A percentile compares a stretch with the other conserved stretches of the same genome.
Evolutionary conservation across 2,113 vertebrate genomes (phyloP).

Genomic region (Oryzias celebensis): DNA sequence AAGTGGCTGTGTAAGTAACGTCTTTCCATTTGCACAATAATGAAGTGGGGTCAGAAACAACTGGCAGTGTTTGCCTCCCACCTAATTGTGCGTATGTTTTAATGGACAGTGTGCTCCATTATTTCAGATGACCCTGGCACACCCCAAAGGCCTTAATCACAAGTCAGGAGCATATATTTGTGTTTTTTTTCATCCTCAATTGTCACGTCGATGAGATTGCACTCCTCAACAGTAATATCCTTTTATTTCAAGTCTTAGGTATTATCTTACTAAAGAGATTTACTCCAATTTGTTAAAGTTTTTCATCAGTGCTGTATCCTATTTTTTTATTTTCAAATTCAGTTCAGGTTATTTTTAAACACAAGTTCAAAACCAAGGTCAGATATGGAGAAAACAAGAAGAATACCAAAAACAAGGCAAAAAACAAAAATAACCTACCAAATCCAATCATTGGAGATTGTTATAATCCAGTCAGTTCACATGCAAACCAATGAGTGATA

Average conservation of each 20-base stretch:
- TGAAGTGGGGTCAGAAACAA: slow-evolving; percentile 68
- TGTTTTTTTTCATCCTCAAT: slow-evolving; percentile 9
- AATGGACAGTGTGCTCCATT: slow-evolving; percentile 64
- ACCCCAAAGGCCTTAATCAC: slow-evolving; percentile 61
- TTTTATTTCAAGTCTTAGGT: slow-evolving; percentile 15
- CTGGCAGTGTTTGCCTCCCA: slow-evolving; percentile 63
- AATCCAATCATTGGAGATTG: too few species aligned
- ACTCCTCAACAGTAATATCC: slow-evolving; percentile 3
- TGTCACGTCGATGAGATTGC: slow-evolving; percentile 25
- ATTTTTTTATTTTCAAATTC: too few species aligned
- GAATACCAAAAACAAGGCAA: too few species aligned
- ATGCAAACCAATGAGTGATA: too few species aligned
- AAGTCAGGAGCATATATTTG: slow-evolving; percentile 23
- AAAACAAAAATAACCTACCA: too few species aligned
- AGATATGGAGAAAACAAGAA: too few species aligned
- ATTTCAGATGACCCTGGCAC: slow-evolving; percentile 53
- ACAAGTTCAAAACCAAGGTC: neutral
- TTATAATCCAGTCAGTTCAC: too few species aligned
- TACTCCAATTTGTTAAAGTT: neutral
- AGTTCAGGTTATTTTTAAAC: neutral
- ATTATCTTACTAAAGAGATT: neutral
- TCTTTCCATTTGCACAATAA: slow-evolving; percentile 67
- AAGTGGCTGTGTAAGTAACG: slow-evolving; percentile 44
- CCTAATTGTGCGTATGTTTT: slow-evolving; percentile 69
- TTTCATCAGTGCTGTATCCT: too few species aligned